Evolutionary conservation across 2,113 vertebrate species (phyloP).

Genomic region (Amia ocellicauda): DNA sequence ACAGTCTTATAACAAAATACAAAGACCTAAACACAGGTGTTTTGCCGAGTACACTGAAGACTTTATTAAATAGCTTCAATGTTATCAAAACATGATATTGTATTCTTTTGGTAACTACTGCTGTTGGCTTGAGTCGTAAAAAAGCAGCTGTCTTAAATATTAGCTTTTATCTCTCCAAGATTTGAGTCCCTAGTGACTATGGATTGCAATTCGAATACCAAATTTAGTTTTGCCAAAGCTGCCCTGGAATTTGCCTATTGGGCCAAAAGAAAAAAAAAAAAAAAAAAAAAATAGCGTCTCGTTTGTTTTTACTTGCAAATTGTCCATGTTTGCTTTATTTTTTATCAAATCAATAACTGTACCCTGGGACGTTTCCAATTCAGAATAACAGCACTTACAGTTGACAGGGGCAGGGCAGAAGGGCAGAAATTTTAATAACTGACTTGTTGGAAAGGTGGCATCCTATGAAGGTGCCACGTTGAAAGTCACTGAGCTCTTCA

Average conservation of each 20-base stretch:
- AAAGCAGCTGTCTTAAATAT: conserved; percentile 10
- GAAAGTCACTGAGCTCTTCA: too few relatives aligned
- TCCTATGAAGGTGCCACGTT: too few relatives aligned
- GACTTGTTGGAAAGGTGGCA: too few relatives aligned
- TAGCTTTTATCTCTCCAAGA: conserved; percentile 7
- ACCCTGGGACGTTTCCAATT: too few relatives aligned
- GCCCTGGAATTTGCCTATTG: background rate
- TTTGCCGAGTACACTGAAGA: background rate
- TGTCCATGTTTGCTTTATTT: conserved; percentile 4
- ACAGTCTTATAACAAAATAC: too few relatives aligned
- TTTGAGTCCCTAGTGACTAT: background rate
- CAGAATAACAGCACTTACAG: too few relatives aligned
- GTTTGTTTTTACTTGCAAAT: background rate
- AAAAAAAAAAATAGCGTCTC: background rate
- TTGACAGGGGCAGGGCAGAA: background rate
- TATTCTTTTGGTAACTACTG: background rate
- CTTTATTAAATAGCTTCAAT: conserved; percentile 3
- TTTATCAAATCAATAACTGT: too few relatives aligned
- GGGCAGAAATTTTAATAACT: too few relatives aligned
- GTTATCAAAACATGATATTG: background rate
- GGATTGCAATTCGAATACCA: background rate
- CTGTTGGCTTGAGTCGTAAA: background rate
- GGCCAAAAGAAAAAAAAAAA: background rate
- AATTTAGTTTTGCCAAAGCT: background rate
- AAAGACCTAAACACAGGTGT: background rate